Evolutionary conservation across 1,140 invertebrate species (phyloP).

Genomic region (Cydia pomonella): DNA sequence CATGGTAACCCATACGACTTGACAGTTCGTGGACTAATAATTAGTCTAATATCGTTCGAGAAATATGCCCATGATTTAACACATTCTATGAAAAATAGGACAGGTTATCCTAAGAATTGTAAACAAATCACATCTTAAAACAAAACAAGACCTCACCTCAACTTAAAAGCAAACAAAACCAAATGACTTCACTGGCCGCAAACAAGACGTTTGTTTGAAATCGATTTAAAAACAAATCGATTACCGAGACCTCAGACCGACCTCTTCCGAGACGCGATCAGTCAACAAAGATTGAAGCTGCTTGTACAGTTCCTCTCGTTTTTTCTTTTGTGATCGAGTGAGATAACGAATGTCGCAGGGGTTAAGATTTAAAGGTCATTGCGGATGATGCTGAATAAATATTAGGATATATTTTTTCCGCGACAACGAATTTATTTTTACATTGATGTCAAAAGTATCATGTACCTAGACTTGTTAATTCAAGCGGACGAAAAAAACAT

Average conservation of each 20-base stretch:
- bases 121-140: not conserved
- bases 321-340: not conserved
- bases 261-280: not conserved
- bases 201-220: slow-evolving; percentile 27
- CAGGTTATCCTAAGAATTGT: not conserved
- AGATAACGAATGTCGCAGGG: not conserved
- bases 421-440: not conserved
- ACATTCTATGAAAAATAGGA: too few species aligned
- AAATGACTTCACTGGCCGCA: slow-evolving; percentile 5
- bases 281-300: slow-evolving; percentile 13
- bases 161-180: not conserved
- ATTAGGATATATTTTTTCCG: not conserved
- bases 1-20: too few species aligned
- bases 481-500: not conserved
- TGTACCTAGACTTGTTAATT: not conserved
- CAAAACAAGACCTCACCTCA: not conserved
- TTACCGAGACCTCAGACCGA: slow-evolving; percentile 15
- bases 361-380: slow-evolving; percentile 4
- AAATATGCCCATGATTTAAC: too few species aligned
- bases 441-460: not conserved
- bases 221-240: slow-evolving; percentile 26
- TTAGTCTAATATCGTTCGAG: too few species aligned
- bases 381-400: not conserved
- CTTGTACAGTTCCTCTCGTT: not conserved
- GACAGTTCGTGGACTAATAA: too few species aligned